Evolutionary conservation across 2,797 vertebrate genomes (phyloP), one percentile per base, ranked within the genome.

Genomic region (Cercopithecus diana): DNA sequence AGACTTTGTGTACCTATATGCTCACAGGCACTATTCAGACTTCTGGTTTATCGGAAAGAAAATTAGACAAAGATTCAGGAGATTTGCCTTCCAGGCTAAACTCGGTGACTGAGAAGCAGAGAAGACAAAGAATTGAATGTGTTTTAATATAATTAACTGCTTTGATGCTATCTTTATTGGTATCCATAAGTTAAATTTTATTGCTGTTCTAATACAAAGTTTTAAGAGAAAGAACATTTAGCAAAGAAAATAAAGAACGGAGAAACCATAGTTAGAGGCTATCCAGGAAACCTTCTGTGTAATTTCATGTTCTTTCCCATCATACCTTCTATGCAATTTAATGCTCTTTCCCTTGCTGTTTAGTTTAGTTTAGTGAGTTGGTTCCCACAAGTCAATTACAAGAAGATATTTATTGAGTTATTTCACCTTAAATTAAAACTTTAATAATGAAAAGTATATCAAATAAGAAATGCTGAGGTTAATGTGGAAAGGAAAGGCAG

Each of bases 351-450:
- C 58, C 89, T 41, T 87, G 81, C 67, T 97, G 95, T 75, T 67
- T 93, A 26, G 84, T 97, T 77, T 86, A 92, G 88, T 97, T 98
- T 93, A 98, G 96, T 98, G 95, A 91, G 39, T 95, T 98, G 95
- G 93, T 97, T 97, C 97, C 98, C 97, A 97, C 93, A 98, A 96
- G 96, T 98, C 97, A 98, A 98, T 98, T 98, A 98, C 88, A 97
- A 75, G 86, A 95, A 96, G 95, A 95, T 96, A 83, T n/a, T 86
- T 81, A 73, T 96, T 98, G 97, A 95, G 72, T 97, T 98, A 92
- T 98, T 98, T 98, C 92, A 94, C 57, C 15, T 67, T 98, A 96
- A 98, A 98, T 97, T 84, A 97, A 96, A 97, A 73, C 93, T 98
- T 96, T 88, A 97, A 70, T 94, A 97, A 96, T 88, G 84, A 97